Evolutionary conservation across 2,888 invertebrate genomes (phyloP), one percentile per base, ranked within the genome.

Genomic region (Tetramorium bicarinatum): DNA sequence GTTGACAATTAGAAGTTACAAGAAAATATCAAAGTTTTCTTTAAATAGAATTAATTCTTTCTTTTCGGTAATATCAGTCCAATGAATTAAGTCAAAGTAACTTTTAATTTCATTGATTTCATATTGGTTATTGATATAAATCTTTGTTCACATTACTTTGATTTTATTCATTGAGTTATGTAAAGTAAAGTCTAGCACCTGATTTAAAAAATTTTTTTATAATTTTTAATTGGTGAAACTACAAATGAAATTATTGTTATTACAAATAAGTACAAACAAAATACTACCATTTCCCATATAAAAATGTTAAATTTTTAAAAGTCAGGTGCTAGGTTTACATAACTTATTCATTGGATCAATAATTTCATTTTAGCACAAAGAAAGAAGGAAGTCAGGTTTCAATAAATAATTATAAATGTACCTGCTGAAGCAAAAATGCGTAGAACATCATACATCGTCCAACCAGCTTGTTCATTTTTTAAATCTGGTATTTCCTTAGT

Each of bases 341-440:
- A 2, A 2, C 29, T 29, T 29, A 29, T 29, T 29, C 29, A 29
- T 29, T 29, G 29, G n/a, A n/a, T n/a, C n/a, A n/a, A n/a, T n/a
- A n/a, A n/a, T n/a, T n/a, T n/a, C n/a, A n/a, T n/a, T n/a, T n/a
- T n/a, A n/a, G n/a, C n/a, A n/a, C n/a, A n/a, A n/a, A n/a, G n/a
- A n/a, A n/a, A n/a, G n/a, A n/a, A n/a, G n/a, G n/a, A n/a, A n/a
- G n/a, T n/a, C n/a, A n/a, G n/a, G n/a, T n/a, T n/a, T n/a, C n/a
- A n/a, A n/a, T n/a, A n/a, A n/a, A n/a, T n/a, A n/a, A n/a, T n/a
- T 54, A 15, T 56, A 71, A 0, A 41, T 56, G 25, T 54, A 54
- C 52, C 71, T 71, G 71, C 25, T 71, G 71, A 71, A 71, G 71
- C 34, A 38, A 56, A 71, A 71, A 69, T 52, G 38, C 49, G 61